phyloP scores from a whole-genome alignment of 2,113 vertebrate species.

The Oreocharis arfaki region DNA sequence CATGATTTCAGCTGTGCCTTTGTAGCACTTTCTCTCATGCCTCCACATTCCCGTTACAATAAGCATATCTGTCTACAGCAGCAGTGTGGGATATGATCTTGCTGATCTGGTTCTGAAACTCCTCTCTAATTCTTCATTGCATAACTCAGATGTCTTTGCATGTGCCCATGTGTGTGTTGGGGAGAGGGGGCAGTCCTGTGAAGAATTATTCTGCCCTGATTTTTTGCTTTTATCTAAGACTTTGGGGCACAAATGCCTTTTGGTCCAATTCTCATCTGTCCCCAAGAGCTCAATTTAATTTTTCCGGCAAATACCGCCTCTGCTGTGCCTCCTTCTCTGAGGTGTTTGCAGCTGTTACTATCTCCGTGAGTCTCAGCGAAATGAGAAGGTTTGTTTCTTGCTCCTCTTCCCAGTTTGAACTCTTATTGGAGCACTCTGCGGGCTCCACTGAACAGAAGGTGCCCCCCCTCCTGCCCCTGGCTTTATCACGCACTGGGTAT shows the following conservation, averaged over 20 bases:
- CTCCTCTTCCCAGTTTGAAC: background rate
- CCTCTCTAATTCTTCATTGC: background rate
- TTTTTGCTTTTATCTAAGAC: background rate
- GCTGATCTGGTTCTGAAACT: background rate
- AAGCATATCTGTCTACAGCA: background rate
- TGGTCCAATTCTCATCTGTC: background rate
- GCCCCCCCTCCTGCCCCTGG: background rate
- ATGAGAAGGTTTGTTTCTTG: background rate
- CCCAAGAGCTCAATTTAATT: background rate
- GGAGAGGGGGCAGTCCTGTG: background rate
- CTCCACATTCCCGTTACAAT: background rate
- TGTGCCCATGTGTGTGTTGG: background rate
- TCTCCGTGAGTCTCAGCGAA: background rate
- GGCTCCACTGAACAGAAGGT: background rate
- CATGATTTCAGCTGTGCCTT: background rate
- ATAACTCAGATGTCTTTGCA: background rate
- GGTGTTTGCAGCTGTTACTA: background rate
- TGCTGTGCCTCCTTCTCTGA: background rate
- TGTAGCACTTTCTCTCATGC: background rate
- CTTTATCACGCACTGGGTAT: background rate
- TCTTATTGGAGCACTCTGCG: background rate
- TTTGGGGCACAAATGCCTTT: background rate
- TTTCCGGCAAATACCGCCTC: background rate
- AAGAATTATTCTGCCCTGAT: background rate
- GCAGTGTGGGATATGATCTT: background rate